Conservation (phyloP, 92 coral and sea anemone genomes). For the Pocillopora grandis region DNA sequence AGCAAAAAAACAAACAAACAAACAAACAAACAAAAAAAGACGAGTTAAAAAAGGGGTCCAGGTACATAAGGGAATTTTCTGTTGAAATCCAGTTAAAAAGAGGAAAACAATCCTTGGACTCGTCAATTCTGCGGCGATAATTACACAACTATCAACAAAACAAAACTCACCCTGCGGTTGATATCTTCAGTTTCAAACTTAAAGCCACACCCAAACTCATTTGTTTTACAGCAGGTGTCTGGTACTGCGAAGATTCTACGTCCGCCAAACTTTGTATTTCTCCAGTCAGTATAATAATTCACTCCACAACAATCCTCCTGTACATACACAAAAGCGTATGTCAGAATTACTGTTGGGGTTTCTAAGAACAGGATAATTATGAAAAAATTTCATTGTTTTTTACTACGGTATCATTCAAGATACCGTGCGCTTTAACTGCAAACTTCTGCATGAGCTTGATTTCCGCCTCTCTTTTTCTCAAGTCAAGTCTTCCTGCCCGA, state of each 20-base stretch:
- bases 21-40: neutral
- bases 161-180: slow-evolving; percentile 17
- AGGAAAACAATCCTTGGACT: too few species aligned
- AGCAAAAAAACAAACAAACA: too few species aligned
- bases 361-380: neutral
- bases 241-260: slow-evolving; percentile 13
- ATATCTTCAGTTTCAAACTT: neutral
- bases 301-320: slow-evolving; percentile 37
- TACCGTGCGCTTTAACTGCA: too few species aligned
- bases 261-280: neutral
- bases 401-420: too few species aligned
- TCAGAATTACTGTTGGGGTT: too few species aligned
- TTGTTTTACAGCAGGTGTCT: slow-evolving; percentile 19
- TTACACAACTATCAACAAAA: neutral
- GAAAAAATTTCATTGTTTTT: neutral
- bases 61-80: neutral
- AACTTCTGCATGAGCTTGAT: too few species aligned
- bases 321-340: neutral
- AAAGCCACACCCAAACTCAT: slow-evolving; percentile 18
- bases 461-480: too few species aligned
- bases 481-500: too few species aligned
- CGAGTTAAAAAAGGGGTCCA: neutral
- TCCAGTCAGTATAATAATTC: slow-evolving; percentile 15
- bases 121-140: too few species aligned
- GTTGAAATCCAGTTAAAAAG: neutral